Evolutionary conservation across 2,113 vertebrate species (phyloP), one percentile per base, ranked within the genome.

Genomic region (Corvus moneduloides): DNA sequence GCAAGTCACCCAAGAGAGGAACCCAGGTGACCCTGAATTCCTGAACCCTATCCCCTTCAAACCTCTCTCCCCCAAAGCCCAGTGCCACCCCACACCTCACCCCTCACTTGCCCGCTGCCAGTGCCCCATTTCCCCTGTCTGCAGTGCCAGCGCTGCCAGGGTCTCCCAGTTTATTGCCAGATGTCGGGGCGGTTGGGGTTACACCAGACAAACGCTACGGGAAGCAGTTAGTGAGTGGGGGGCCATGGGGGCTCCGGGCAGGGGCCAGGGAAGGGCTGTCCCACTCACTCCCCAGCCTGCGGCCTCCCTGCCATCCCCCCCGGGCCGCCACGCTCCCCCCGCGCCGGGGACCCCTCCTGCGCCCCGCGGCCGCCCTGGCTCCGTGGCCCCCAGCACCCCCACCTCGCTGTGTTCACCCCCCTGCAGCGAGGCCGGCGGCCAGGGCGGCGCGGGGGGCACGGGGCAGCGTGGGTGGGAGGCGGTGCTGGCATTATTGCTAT

Each of bases 401-500:
- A 30, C 30, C 82, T 87, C 35, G 43, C 92, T 52, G 52, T 67
- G 30, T 44, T 73, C 48, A 30, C 74, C 73, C 71, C 61, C 56
- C 24, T 48, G 73, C 6, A 51, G 77, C 2, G 51, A 48, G 79
- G 79, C 73, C 1, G 20, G 85, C 14, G 8, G 84, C 91, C 16
- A 3, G 72, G 87, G 77, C 1, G 11, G 73, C 6, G 7, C 8
- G 6, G 79, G 90, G 74, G 37, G n/a, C 32, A 6, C 6, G 27
- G 91, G 94, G 74, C 90, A 91, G 96, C 77, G 16, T 84, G 93
- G 84, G 93, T 96, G 96, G 96, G 96, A 96, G 96, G 96, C 74
- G 22, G 88, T 85, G 93, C 96, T 96, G 94, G 94, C 96, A 93
- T 96, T 96, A 96, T 96, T 96, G 96, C 96, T 96, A 96, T 96